A percentile compares a stretch with the other conserved stretches of the same genome.
Conservation (phyloP, 2,797 vertebrate species). For the Mionectes olivaceus region DNA sequence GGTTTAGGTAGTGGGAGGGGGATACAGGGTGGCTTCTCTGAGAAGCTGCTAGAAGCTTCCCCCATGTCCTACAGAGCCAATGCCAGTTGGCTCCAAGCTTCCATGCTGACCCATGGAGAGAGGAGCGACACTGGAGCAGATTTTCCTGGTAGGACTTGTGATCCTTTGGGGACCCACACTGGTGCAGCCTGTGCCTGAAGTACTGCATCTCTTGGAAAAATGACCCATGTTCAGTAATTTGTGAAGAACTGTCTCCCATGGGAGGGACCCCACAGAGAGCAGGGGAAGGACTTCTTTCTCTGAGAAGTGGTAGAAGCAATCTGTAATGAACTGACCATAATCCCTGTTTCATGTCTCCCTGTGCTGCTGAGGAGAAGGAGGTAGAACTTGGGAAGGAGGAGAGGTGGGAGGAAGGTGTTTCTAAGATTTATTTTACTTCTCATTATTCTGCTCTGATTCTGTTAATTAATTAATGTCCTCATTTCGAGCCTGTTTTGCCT, state of each 20-base stretch:
- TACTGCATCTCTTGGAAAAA: background rate
- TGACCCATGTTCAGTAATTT: background rate
- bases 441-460: background rate
- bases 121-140: background rate
- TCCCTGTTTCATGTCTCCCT: background rate
- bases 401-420: background rate
- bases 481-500: background rate
- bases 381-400: background rate
- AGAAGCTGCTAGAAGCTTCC: background rate
- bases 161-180: background rate
- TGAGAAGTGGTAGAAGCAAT: background rate
- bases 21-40: background rate
- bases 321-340: background rate
- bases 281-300: background rate
- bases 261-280: background rate
- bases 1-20: background rate
- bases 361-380: background rate
- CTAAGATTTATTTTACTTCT: background rate
- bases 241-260: background rate
- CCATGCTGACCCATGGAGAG: background rate
- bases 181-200: background rate
- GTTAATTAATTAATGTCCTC: background rate
- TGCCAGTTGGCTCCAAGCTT: background rate
- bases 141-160: background rate
- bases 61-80: background rate